Base-by-base conservation (phyloP, 2,888 invertebrate species). In the Drosophila longiperda region DNA sequence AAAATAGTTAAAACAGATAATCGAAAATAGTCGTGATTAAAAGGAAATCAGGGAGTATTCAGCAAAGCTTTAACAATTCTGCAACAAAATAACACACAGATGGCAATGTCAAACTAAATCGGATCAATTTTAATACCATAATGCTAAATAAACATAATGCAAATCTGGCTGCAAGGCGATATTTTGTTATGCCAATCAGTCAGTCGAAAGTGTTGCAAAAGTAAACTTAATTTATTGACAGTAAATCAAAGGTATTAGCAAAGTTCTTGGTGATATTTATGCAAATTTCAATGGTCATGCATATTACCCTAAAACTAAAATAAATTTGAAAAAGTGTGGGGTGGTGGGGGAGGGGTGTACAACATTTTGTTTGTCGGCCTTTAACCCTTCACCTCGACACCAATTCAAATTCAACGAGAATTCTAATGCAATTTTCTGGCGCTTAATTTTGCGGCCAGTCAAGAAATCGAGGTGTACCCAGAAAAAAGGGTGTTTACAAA, bases 381-480 rank as follows among this genome's bases (percentile, higher is more conserved):
- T 54, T 26, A 50, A 34, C 34, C 29, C 40, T 33, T 42, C 34
- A 53, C 50, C 49, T 58, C 57, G 23, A 42, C 54, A 32, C 32
- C 26, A 63, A 60, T 55, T 33, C 34, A 34, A 63, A 60, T 55
- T 33, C 34, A 34, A 58, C 48, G 66, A 60, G 62, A 60, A 57
- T 63, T 64, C 72, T 66, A 69, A 60, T 62, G 66, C 70, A 73
- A 74, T 77, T 74, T 70, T 45, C 73, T 48, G 17, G 26, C 58
- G 57, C 61, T 75, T 61, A 50, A 72, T 80, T 68, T 69, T 72
- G 58, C 52, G 52, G 67, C 38, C n/a, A 76, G 52, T 49, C 61
- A 60, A 73, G 66, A 49, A 62, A 62, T 66, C 70, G 61, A 64
- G 53, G 60, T 58, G 36, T 36, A 52, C 57, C 50, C 53, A 26